These are phyloP conservation scores for Selenia dentaria DNA, from an alignment of 2,888 invertebrate genomes.

Conservation along the genomic window DNA sequence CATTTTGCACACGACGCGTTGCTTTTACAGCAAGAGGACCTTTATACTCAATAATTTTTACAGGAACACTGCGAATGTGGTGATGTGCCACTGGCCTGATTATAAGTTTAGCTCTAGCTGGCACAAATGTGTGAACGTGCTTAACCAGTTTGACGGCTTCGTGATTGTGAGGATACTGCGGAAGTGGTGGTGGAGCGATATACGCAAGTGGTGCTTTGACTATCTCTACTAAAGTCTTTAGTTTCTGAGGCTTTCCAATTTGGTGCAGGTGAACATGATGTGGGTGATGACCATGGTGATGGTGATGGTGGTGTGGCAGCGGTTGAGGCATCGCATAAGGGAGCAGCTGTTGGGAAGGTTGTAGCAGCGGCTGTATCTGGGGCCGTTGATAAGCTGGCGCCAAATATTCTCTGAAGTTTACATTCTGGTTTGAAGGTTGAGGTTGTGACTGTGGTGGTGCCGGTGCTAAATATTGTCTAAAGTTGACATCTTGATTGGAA, in stretches of 20 bases:
- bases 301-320: conserved; percentile 20
- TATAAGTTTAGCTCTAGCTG: conserved; percentile 59
- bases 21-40: conserved; percentile 34
- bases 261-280: conserved; percentile 35
- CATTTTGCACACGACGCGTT: conserved; percentile 40
- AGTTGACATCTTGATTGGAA: conserved; percentile 64
- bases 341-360: conserved; percentile 21
- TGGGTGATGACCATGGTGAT: conserved; percentile 28
- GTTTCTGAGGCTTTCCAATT: conserved; percentile 53
- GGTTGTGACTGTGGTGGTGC: conserved; percentile 22
- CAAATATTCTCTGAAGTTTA: conserved; percentile 24
- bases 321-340: conserved; percentile 28
- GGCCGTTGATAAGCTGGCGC: conserved; percentile 26
- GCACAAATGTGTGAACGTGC: conserved; percentile 64
- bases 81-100: conserved; percentile 56
- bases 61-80: conserved; percentile 49
- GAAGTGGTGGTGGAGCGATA: conserved; percentile 67
- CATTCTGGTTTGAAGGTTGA: conserved; percentile 28
- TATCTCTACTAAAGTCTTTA: conserved; percentile 70
- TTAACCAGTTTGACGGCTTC: conserved; percentile 54
- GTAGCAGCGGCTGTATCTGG: conserved; percentile 25
- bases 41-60: conserved; percentile 47
- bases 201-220: conserved; percentile 72
- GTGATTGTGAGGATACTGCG: conserved; percentile 40
- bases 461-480: conserved; percentile 57